These are phyloP conservation scores for Dichetophora obliterata DNA, from an alignment of 2,888 invertebrate species.

Conservation along the genomic window DNA sequence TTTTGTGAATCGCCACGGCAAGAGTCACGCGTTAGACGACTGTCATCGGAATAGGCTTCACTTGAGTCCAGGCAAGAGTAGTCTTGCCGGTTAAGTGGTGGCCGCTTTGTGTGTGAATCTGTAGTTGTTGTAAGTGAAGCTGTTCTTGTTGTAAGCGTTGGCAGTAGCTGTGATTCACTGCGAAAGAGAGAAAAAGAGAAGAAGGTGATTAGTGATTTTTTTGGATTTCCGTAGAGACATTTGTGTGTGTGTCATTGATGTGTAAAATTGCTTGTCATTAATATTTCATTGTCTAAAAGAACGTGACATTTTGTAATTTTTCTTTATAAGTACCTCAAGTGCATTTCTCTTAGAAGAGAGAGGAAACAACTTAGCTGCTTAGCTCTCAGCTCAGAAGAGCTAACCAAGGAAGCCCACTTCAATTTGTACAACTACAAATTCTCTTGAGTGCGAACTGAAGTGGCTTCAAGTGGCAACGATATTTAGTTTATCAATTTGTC, in stretches of 20 bases:
- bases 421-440: no score
- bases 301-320: no score
- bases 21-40: constrained; percentile 65
- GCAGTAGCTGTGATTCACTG: constrained; percentile 42
- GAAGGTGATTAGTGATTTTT: not conserved
- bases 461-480: no score
- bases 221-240: not conserved
- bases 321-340: no score
- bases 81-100: constrained; percentile 58
- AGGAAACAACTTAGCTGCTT: no score
- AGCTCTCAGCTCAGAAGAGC: no score
- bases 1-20: constrained; percentile 65
- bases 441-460: no score
- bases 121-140: constrained; percentile 18
- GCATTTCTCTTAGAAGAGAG: no score
- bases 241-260: not conserved
- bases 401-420: no score
- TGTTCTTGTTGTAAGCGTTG: constrained; percentile 44
- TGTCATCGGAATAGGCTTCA: constrained; percentile 67
- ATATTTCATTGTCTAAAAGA: no score
- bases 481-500: no score
- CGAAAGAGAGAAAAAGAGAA: constrained; percentile 3
- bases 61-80: constrained; percentile 65
- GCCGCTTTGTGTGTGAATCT: constrained; percentile 42
- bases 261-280: not conserved